Conservation (phyloP, 2,888 invertebrate species). For the Hirtodrosophila alboralis region DNA sequence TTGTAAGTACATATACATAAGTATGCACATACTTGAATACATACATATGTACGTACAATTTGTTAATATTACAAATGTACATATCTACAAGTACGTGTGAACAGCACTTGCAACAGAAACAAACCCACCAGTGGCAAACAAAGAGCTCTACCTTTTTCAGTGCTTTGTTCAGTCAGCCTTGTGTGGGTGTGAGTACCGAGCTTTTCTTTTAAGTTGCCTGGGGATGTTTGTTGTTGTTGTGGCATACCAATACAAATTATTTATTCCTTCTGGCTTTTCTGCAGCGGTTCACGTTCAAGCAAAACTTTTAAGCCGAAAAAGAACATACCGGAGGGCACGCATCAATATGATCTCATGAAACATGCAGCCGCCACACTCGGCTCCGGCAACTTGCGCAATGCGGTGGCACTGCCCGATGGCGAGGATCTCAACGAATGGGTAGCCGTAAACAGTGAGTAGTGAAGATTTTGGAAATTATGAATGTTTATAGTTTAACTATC, state of each 20-base stretch:
- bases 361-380: conserved; percentile 99
- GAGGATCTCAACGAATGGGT: conserved; percentile 99
- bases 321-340: conserved; percentile 98
- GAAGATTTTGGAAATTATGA: too few relatives aligned
- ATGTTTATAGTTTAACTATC: too few relatives aligned
- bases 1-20: conserved; percentile 82
- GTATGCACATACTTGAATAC: conserved; percentile 11
- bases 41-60: conserved; percentile 11
- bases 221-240: conserved; percentile 36
- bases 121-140: conserved; percentile 28
- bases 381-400: conserved; percentile 97
- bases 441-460: conserved; percentile 97
- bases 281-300: conserved; percentile 89
- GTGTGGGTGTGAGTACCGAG: conserved; percentile 33
- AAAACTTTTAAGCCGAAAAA: conserved; percentile 99
- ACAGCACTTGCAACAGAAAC: conserved; percentile 24
- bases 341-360: conserved; percentile 99
- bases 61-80: conserved; percentile 23
- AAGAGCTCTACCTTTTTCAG: conserved; percentile 38
- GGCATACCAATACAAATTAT: conserved; percentile 28
- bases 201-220: conserved; percentile 10
- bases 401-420: conserved; percentile 98
- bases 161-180: conserved; percentile 43
- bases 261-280: conserved; percentile 6
- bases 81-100: conserved; percentile 18